Percentiles rank a stretch among this genome's conserved stretches.
Conservation (phyloP, 2,888 invertebrate genomes). For the Amphipyra tragopoginis region DNA sequence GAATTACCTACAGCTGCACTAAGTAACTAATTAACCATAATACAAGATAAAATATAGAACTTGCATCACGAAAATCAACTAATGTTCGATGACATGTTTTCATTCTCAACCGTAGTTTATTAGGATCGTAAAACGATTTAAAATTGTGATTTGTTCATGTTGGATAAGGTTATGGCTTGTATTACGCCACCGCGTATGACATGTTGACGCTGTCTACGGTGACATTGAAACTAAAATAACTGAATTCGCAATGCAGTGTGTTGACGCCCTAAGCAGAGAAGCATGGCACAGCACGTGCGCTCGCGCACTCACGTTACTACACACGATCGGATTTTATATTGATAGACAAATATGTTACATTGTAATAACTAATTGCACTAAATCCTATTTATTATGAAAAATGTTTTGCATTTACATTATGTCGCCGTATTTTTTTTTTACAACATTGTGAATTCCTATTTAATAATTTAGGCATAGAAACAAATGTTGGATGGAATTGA, state of each 20-base stretch:
- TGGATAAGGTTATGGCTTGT: conserved; percentile 54
- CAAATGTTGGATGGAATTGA: not conserved
- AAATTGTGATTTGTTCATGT: conserved; percentile 34
- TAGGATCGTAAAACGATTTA: conserved; percentile 14
- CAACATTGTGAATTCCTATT: not conserved
- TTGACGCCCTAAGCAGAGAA: conserved; percentile 58
- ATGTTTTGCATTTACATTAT: conserved; percentile 13
- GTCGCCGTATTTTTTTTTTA: not conserved
- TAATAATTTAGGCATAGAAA: not conserved
- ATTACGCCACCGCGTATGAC: conserved; percentile 40
- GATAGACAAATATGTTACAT: conserved; percentile 56
- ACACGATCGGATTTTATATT: conserved; percentile 64
- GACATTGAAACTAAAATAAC: conserved; percentile 61
- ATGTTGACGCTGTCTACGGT: conserved; percentile 25
- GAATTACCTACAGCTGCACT: too few species aligned
- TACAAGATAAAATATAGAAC: not conserved
- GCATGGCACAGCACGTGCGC: conserved; percentile 69
- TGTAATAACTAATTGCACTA: conserved; percentile 52
- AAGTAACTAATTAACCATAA: conserved; percentile 5
- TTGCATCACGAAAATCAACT: conserved; percentile 4
- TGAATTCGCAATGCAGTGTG: conserved; percentile 57
- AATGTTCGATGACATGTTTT: conserved; percentile 14
- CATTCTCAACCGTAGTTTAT: conserved; percentile 12
- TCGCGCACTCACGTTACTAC: conserved; percentile 63
- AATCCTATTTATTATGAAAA: conserved; percentile 33